Evolutionary conservation across 2,797 vertebrate species (phyloP).

Genomic region (Eupleurogrammus muticus): DNA sequence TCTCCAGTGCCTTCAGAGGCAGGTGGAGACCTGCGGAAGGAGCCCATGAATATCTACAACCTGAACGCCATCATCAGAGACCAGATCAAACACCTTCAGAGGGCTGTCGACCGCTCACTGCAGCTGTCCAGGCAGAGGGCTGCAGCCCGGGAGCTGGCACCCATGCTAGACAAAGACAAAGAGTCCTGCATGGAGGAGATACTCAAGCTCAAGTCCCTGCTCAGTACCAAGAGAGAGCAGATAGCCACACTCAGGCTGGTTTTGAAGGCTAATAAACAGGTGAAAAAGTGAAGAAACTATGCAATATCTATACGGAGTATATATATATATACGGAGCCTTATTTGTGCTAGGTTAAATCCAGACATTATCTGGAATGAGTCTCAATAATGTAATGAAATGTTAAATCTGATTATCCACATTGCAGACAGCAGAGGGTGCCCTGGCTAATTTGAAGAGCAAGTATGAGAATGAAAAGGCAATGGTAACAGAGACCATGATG

Average conservation of each 20-base stretch:
- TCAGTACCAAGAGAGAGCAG: slow-evolving; percentile 98
- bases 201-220: slow-evolving; percentile 95
- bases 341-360: neutral
- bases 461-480: slow-evolving; percentile 97
- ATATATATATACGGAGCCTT: neutral
- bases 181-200: slow-evolving; percentile 98
- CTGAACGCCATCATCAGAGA: slow-evolving; percentile 98
- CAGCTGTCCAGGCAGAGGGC: slow-evolving; percentile 96
- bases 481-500: slow-evolving; percentile 99
- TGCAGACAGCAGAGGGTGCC: slow-evolving; percentile 94
- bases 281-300: slow-evolving; percentile 59
- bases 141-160: slow-evolving; percentile 91
- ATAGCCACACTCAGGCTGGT: slow-evolving; percentile 96
- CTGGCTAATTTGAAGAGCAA: slow-evolving; percentile 98
- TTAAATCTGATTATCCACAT: neutral
- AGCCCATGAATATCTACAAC: slow-evolving; percentile 99
- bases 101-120: slow-evolving; percentile 95
- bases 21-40: slow-evolving; percentile 92
- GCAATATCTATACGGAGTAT: too few relatives aligned
- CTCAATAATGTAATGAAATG: neutral
- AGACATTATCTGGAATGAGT: neutral
- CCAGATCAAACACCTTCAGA: slow-evolving; percentile 98
- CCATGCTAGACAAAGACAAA: slow-evolving; percentile 97
- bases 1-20: slow-evolving; percentile 86
- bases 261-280: slow-evolving; percentile 99